Base-by-base conservation (phyloP, 2,797 vertebrate genomes). In the Aythya fuligula region DNA sequence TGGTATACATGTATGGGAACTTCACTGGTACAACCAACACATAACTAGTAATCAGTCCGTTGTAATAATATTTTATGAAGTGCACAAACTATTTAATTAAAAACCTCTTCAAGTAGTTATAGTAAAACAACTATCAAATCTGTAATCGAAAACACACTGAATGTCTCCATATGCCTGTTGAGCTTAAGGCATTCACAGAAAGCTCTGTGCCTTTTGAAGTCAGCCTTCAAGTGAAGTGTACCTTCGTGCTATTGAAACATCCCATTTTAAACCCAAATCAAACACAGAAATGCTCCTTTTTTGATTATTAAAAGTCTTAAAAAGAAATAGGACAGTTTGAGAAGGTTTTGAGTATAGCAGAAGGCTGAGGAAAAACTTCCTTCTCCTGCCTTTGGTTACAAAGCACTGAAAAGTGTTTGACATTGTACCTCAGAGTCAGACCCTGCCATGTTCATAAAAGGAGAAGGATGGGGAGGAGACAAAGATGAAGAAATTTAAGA, bases 361-460 rank as follows among this genome's bases (percentile, higher is more conserved):
- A 96, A 94, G 25, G 65, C 25, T 2, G 7, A 95, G 51, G 41
- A 69, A 91, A 94, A 95, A 8, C 72, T 89, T 94, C 72, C 32
- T 93, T 92, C 54, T 84, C 36, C 60, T 91, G 25, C 18, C 54
- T 90, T 95, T 88, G 36, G 71, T 72, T 67, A 58, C 58, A 91
- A 90, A 92, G 61, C 36, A 72, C 76, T 84, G 56, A 65, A 66
- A 77, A 57, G 20, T 74, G 21, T 67, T 87, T 93, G 76, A 78
- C 57, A 24, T n/a, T 89, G 60, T 70, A 72, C 45, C 65, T 79
- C 19, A n/a, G 65, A 93, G 73, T 60, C 66, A 87, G 92, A 80
- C 34, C 61, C 72, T 88, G 47, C 76, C 45, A 75, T 27, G 58
- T n/a, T 53, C 47, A 82, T 88, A 47, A 95, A 95, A 93, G 39